These are phyloP conservation scores for Erynnis tages DNA, from an alignment of 2,888 invertebrate genomes.

Conservation along the genomic window DNA sequence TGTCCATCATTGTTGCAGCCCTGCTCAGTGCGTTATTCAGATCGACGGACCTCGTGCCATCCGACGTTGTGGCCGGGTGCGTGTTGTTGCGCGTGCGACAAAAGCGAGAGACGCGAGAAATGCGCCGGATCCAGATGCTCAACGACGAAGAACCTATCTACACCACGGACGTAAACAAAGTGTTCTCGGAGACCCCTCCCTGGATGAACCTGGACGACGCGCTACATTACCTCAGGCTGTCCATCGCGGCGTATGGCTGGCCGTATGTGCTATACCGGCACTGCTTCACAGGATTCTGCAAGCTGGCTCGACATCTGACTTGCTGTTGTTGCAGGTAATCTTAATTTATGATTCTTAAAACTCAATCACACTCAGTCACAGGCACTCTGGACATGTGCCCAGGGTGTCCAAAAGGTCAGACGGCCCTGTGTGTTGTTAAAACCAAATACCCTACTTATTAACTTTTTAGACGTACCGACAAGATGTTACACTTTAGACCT, in stretches of 20 bases:
- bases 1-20: constrained; percentile 63
- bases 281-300: constrained; percentile 88
- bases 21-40: constrained; percentile 90
- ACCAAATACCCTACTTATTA: too few relatives aligned
- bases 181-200: constrained; percentile 84
- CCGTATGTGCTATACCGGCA: constrained; percentile 90
- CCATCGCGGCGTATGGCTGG: constrained; percentile 94
- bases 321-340: constrained; percentile 87
- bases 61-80: constrained; percentile 93
- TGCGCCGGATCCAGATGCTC: constrained; percentile 84
- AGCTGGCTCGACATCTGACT: constrained; percentile 84
- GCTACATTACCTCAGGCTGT: constrained; percentile 88
- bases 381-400: too few relatives aligned
- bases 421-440: too few relatives aligned
- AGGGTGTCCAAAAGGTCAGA: too few relatives aligned
- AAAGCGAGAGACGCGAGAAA: constrained; percentile 87
- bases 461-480: too few relatives aligned
- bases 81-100: constrained; percentile 90
- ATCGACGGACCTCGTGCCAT: constrained; percentile 92
- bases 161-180: constrained; percentile 81
- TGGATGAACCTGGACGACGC: constrained; percentile 93
- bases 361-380: too few relatives aligned
- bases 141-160: constrained; percentile 86
- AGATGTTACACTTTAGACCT: too few relatives aligned
- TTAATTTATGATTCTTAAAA: not conserved